A percentile compares a stretch with the other conserved stretches of the same genome.
phyloP scores from a whole-genome alignment of 2,888 invertebrate species.

The Panopea generosa region DNA sequence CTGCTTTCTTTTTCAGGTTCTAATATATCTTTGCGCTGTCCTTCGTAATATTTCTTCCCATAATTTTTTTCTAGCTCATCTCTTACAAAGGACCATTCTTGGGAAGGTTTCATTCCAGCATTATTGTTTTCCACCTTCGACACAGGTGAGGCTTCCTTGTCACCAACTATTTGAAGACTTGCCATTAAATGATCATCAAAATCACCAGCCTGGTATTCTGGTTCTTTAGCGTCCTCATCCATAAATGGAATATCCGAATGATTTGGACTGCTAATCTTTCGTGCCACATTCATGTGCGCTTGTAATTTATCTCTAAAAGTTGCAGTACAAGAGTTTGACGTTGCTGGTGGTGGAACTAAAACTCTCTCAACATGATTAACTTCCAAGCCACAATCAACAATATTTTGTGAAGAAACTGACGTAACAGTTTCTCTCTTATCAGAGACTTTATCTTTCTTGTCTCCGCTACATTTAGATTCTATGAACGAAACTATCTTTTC shows the following conservation, averaged over 20 bases:
- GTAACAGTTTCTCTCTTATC: too few relatives aligned
- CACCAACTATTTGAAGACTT: slow-evolving; percentile 64
- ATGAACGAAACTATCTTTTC: slow-evolving; percentile 37
- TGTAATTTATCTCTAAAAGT: slow-evolving; percentile 44
- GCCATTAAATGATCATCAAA: slow-evolving; percentile 72
- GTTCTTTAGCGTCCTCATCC: slow-evolving; percentile 47
- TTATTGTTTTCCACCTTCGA: slow-evolving; percentile 10
- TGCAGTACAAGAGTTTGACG: slow-evolving; percentile 12
- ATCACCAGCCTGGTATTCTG: slow-evolving; percentile 62
- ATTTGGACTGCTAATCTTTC: slow-evolving; percentile 11
- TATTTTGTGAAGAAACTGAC: too few relatives aligned
- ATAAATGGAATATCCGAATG: slow-evolving; percentile 60
- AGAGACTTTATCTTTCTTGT: not conserved
- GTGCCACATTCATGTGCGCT: slow-evolving; percentile 39
- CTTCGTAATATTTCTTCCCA: slow-evolving; percentile 69
- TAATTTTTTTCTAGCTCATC: slow-evolving; percentile 63
- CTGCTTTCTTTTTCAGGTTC: not conserved
- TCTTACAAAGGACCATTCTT: slow-evolving; percentile 73
- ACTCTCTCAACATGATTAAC: not conserved
- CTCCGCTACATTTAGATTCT: slow-evolving; percentile 22
- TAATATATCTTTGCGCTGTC: slow-evolving; percentile 66
- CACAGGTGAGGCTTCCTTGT: slow-evolving; percentile 31
- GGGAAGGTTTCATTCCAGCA: slow-evolving; percentile 38
- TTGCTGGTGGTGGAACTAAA: not conserved
- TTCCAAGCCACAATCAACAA: not conserved